Evolutionary conservation across 2,888 invertebrate species (phyloP), one percentile per base, ranked within the genome.

Genomic region (Sphinx pinastri): DNA sequence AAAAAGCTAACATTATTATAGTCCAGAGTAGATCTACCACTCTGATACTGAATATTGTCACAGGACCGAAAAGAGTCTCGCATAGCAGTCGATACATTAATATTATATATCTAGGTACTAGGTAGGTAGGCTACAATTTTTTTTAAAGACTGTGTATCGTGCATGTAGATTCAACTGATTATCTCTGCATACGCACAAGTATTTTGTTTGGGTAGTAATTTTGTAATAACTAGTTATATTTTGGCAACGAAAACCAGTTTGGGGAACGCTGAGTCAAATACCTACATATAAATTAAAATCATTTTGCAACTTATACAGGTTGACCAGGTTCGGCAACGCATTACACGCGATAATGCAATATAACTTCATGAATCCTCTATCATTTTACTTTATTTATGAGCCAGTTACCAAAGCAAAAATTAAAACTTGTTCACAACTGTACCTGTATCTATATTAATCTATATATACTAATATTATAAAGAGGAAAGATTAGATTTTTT

Each of bases 181-280:
- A 19, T 25, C 19, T 16, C 10, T 12, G 11, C 60, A 47, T 19
- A 60, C 16, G 16, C 19, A 49, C 47, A 63, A 11, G n/a, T 45
- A 60, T 52, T 19, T 54, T 54, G 52, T 52, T 69, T 19, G 25
- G 47, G 19, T 57, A 59, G 31, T 66, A 58, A 19, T 68, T 59
- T 60, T 67, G 67, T 58, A 67, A 70, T 58, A 16, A 25, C 67
- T 68, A 67, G 58, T 57, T 47, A 70, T 14, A 70, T 70, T 66
- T 63, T 70, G 57, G 49, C 58, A 31, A 67, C 49, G 13, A 55
- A 66, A 67, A 67, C 70, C 59, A 59, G 70, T 70, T 70, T 70
- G 52, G 16, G 14, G 31, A 67, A 67, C 51, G 67, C 47, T 31
- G 52, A 31, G 59, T 60, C 66, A 70, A 51, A 67, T 45, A n/a